Evolutionary conservation across 2,888 invertebrate genomes (phyloP).

Genomic region (Sminthurinus aureus): DNA sequence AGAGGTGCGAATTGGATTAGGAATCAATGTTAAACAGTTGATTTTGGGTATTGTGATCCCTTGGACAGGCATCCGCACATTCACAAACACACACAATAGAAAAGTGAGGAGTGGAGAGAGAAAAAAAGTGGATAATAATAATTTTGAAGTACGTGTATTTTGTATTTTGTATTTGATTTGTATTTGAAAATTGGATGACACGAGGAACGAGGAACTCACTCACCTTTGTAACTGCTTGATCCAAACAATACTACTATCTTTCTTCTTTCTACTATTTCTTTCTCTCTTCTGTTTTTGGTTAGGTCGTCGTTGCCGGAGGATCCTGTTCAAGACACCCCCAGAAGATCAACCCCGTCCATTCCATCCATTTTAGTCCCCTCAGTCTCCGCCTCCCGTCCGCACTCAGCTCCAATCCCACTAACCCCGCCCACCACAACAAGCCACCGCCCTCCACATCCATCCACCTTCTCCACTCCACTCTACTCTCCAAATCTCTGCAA

Average conservation of each 20-base stretch:
- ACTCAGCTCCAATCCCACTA: neutral
- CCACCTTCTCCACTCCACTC: neutral
- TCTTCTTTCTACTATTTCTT: neutral
- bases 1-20: no score
- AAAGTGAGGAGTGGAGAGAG: neutral
- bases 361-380: neutral
- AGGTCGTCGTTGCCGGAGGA: no score
- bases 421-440: no score
- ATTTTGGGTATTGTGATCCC: no score
- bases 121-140: conserved; percentile 5
- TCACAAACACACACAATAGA: neutral
- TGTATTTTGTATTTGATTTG: neutral
- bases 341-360: neutral
- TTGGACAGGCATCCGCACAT: neutral
- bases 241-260: conserved; percentile 46
- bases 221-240: conserved; percentile 54
- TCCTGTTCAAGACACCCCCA: neutral
- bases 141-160: no score
- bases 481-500: neutral
- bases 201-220: conserved; percentile 45
- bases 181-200: conserved; percentile 8
- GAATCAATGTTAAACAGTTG: no score
- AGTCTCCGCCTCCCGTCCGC: neutral
- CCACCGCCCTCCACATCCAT: neutral
- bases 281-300: no score